Base-by-base conservation (phyloP, 2,113 vertebrate genomes). In the Mastomys natalensis region DNA sequence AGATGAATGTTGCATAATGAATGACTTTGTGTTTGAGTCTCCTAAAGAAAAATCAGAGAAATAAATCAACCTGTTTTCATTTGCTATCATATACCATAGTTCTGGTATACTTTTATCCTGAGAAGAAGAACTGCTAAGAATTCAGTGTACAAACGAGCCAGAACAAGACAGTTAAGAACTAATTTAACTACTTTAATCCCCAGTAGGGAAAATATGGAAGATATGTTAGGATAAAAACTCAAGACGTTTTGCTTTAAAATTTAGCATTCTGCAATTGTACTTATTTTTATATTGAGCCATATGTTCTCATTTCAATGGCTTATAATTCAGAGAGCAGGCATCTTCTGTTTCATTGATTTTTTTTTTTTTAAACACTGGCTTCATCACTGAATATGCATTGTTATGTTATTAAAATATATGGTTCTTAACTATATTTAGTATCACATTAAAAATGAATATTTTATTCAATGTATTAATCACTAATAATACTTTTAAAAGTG, bases 1-100 rank as follows among this genome's bases (percentile, higher is more conserved):
- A 68, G 92, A 82, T 86, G 51, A 97, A 80, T 53, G 81, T 48
- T 74, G 5, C 34, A 84, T 53, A 72, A 93, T 89, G 1, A 72
- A 84, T 45, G 1, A 31, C 17, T 78, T 24, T 89, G 51, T 53
- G 76, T 84, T 88, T 87, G 0, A 21, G 19, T 68, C 13, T 55
- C 22, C 68, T 82, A 78, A 89, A 84, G 13, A 72, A 96, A 82
- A 0, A 3, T 4, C 10, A 76, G 16, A 43, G 43, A 84, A 97
- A 45, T 77, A 96, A 96, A 95, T 66, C 6, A 78, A 74, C 17
- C 43, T 43, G 0, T 68, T 68, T 77, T 1, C 0, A 64, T 12
- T 58, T 66, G 76, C 91, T 77, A 53, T 2, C 91, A 74, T 87
- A 66, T 78, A 55, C 10, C 73, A 37, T 73, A 62, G 16, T 81